phyloP scores from a whole-genome alignment of 2,888 invertebrate species.

The Cylloceria caligata region DNA sequence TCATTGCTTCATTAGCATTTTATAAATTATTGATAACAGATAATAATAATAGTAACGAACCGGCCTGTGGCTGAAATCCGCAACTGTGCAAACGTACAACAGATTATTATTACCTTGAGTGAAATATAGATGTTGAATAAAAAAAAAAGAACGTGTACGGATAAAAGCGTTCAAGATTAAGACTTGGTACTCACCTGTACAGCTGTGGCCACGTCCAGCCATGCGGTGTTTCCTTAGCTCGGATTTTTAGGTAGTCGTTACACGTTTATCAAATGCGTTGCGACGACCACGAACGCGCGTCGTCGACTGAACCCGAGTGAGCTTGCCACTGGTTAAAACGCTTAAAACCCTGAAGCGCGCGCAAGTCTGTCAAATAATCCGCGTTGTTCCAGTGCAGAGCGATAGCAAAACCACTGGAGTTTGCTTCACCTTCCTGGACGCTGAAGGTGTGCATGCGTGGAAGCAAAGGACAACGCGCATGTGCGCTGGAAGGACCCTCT shows the following conservation, averaged over 20 bases:
- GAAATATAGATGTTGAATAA: background rate
- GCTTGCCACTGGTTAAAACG: conserved; percentile 72
- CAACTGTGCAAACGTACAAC: background rate
- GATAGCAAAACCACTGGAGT: conserved; percentile 29
- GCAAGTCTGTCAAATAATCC: conserved; percentile 67
- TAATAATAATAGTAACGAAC: background rate
- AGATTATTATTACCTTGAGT: background rate
- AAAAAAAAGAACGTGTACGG: conserved; percentile 19
- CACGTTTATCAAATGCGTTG: conserved; percentile 46
- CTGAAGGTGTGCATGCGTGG: conserved; percentile 19
- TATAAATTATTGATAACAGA: no score
- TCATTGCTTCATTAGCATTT: no score
- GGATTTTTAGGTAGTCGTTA: conserved; percentile 29
- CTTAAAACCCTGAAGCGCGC: conserved; percentile 75
- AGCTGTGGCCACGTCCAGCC: conserved; percentile 46
- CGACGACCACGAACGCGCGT: conserved; percentile 73
- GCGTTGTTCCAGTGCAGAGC: conserved; percentile 31
- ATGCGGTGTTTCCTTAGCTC: conserved; percentile 33
- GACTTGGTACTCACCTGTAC: conserved; percentile 57
- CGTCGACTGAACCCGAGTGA: conserved; percentile 75
- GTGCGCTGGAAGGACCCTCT: conserved; percentile 16
- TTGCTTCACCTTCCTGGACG: conserved; percentile 28
- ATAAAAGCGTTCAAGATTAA: background rate
- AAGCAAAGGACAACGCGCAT: conserved; percentile 18
- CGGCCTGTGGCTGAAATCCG: background rate